Percentiles rank a stretch among this genome's conserved stretches.
phyloP scores from a whole-genome alignment of 2,113 vertebrate species.

The Solea senegalensis region DNA sequence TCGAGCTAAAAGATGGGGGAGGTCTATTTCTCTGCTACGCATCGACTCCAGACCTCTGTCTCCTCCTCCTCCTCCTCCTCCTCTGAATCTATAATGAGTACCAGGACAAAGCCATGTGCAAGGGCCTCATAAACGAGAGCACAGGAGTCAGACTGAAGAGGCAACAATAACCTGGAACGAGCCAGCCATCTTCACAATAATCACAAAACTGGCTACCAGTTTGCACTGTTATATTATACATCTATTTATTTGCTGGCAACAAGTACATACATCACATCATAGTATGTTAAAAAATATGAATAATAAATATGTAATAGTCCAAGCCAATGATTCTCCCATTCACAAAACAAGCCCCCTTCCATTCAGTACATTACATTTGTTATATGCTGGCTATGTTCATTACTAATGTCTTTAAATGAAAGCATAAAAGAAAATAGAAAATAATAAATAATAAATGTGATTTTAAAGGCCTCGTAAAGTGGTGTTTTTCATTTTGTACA shows the following conservation, averaged over 20 bases:
- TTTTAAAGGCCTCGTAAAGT: neutral
- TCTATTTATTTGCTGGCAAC: neutral
- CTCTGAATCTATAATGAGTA: conserved; percentile 64
- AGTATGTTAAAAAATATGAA: no score
- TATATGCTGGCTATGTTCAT: neutral
- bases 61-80: conserved; percentile 37
- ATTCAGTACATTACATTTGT: neutral
- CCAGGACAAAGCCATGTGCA: conserved; percentile 76
- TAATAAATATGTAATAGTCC: conserved; percentile 31
- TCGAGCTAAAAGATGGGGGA: conserved; percentile 74
- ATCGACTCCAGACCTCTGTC: conserved; percentile 51
- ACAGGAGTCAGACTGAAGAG: conserved; percentile 28
- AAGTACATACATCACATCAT: neutral
- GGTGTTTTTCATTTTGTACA: neutral
- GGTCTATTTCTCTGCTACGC: conserved; percentile 62
- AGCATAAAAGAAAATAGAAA: neutral
- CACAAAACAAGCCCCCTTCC: neutral
- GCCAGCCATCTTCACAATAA: conserved; percentile 19
- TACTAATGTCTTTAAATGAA: neutral
- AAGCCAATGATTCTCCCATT: conserved; percentile 27
- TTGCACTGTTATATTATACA: neutral
- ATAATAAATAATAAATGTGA: no score
- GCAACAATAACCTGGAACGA: conserved; percentile 55
- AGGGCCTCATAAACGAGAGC: conserved; percentile 51
- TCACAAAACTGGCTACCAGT: conserved; percentile 1